Percentiles rank a stretch among this genome's conserved stretches.
phyloP scores from a whole-genome alignment of 2,797 vertebrate genomes.

The Otolemur crassicaudatus region DNA sequence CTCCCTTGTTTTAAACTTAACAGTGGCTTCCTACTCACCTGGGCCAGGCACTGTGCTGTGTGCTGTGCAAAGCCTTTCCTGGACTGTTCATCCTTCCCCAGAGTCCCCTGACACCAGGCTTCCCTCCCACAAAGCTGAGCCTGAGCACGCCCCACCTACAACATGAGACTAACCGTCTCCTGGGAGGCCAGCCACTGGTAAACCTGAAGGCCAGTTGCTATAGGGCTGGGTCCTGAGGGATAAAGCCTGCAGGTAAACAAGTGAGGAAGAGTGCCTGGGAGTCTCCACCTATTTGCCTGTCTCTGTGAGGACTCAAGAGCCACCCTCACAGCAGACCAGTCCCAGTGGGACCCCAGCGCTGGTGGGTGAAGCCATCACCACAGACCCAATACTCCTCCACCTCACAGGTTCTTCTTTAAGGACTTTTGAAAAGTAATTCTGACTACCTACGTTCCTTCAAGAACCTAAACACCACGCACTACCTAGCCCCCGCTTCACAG shows the following conservation, averaged over 20 bases:
- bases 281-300: not conserved
- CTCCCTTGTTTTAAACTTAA: not conserved
- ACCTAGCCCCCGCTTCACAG: not conserved
- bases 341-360: not conserved
- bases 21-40: not conserved
- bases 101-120: fast-evolving
- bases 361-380: not conserved
- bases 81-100: not conserved
- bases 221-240: not conserved
- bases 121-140: not conserved
- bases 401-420: not conserved
- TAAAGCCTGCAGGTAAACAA: not conserved
- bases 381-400: not conserved
- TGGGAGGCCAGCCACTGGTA: not conserved
- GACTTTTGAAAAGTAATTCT: not conserved
- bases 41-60: not conserved
- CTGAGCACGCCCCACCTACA: not conserved
- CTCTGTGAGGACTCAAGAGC: not conserved
- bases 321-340: not conserved
- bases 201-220: not conserved
- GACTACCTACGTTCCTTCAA: not conserved
- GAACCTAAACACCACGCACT: not conserved
- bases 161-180: not conserved
- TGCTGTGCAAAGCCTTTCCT: not conserved
- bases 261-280: not conserved